Evolutionary conservation across 2,113 vertebrate species (phyloP), one percentile per base, ranked within the genome.

Genomic region (Dicaeum eximium): DNA sequence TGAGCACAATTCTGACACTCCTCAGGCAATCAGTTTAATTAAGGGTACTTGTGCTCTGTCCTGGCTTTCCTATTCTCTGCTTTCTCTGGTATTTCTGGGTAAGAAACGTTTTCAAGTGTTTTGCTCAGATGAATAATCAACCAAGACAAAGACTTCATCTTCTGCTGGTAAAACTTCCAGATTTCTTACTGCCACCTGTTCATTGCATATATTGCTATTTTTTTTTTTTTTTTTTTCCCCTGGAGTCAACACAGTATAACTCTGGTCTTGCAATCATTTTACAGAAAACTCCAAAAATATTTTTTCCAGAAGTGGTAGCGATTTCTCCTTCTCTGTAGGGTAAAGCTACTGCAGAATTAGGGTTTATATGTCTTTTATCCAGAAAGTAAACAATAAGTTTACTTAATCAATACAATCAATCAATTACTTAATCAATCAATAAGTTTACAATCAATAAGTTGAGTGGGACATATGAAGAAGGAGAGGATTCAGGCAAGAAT

Each of bases 371-470:
- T 35, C 3, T 37, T 37, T 71, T 50, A 17, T 53, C 40, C 9
- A 42, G 14, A 28, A 3, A 33, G 1, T 23, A 15, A 2, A 27
- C 9, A 4, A n/a, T n/a, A n/a, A n/a, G n/a, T n/a, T n/a, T n/a
- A n/a, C n/a, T n/a, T n/a, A n/a, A n/a, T n/a, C n/a, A n/a, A n/a
- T n/a, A n/a, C n/a, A n/a, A n/a, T n/a, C n/a, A n/a, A n/a, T n/a
- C n/a, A n/a, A n/a, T n/a, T n/a, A n/a, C n/a, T n/a, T n/a, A n/a
- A n/a, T n/a, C n/a, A n/a, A n/a, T n/a, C n/a, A n/a, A n/a, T n/a
- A n/a, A n/a, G n/a, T n/a, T n/a, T n/a, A n/a, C n/a, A n/a, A n/a
- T n/a, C 13, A 80, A 2, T 25, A 65, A n/a, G 3, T 6, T 20
- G 30, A 70, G 17, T 2, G 3, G 40, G 10, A 38, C 4, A 3